Evolutionary conservation across 2,888 invertebrate species (phyloP).

Genomic region (Aricia artaxerxes): DNA sequence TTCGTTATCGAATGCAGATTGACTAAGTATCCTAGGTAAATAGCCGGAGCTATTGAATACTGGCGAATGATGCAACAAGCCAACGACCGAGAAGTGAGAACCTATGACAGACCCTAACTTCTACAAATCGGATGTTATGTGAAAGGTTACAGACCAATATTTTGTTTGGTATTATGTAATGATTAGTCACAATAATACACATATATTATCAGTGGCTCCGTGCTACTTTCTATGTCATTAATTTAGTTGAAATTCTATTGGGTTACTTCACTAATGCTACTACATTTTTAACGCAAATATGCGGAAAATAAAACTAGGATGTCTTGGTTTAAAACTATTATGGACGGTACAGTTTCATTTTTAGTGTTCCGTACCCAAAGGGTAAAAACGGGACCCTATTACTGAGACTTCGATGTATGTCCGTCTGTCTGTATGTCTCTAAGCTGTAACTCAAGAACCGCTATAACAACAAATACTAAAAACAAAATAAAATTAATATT

Average conservation of each 20-base stretch:
- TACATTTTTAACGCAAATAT: background rate
- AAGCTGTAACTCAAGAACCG: no score
- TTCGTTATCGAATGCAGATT: background rate
- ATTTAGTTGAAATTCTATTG: slow-evolving; percentile 14
- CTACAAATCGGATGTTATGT: slow-evolving; percentile 53
- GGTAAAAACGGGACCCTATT: no score
- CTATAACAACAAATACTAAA: no score
- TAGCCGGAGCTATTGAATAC: background rate
- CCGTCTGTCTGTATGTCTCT: no score
- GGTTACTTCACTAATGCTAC: slow-evolving; percentile 3
- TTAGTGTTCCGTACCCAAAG: no score
- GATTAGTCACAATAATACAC: slow-evolving; percentile 20
- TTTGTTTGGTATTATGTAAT: slow-evolving; percentile 37
- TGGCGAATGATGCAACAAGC: slow-evolving; percentile 58
- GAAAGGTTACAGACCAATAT: slow-evolving; percentile 51
- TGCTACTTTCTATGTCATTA: slow-evolving; percentile 27
- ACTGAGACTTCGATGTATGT: no score
- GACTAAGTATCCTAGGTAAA: background rate
- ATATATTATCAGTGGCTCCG: slow-evolving; percentile 24
- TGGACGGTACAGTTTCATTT: no score
- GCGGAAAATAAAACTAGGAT: background rate
- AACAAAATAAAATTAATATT: no score
- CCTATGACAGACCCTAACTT: slow-evolving; percentile 47
- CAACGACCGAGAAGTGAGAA: slow-evolving; percentile 57
- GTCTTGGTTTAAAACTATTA: background rate